These are phyloP conservation scores for Stratiomys singularior DNA, from an alignment of 2,888 invertebrate species.

Conservation along the genomic window DNA sequence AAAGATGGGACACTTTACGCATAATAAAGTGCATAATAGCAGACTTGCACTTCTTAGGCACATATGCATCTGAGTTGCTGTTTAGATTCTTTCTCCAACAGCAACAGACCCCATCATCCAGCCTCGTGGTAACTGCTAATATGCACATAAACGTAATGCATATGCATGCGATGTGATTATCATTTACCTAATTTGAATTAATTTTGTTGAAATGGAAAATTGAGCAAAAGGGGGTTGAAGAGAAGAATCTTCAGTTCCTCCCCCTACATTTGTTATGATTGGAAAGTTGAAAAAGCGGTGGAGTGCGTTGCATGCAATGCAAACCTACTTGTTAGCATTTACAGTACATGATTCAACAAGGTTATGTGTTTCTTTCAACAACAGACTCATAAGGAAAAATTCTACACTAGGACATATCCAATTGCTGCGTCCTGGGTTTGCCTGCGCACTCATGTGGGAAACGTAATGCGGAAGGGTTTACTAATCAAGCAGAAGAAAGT, in stretches of 20 bases:
- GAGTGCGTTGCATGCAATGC: too few species aligned
- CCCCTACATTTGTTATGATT: too few species aligned
- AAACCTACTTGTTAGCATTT: too few species aligned
- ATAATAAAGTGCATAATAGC: conserved; percentile 33
- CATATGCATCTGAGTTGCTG: conserved; percentile 7
- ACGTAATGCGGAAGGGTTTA: too few species aligned
- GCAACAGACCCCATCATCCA: conserved; percentile 21
- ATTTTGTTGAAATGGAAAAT: conserved; percentile 38
- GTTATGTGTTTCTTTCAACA: too few species aligned
- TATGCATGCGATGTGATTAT: conserved; percentile 35
- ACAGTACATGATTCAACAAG: too few species aligned
- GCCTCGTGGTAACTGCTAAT: conserved; percentile 20
- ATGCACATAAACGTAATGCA: conserved; percentile 30
- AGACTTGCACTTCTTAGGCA: conserved; percentile 31
- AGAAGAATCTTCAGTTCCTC: background rate
- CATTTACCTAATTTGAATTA: conserved; percentile 44
- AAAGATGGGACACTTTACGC: conserved; percentile 37
- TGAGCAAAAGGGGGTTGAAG: conserved; percentile 20
- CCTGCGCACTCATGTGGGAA: too few species aligned
- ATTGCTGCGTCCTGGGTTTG: too few species aligned
- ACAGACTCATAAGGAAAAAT: too few species aligned
- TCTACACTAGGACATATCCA: too few species aligned
- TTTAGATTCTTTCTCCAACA: conserved; percentile 26
- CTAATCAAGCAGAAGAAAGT: too few species aligned
- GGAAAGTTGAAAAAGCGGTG: too few species aligned